Evolutionary conservation across 2,888 invertebrate genomes (phyloP).

Genomic region (Epistrophe grossulariae): DNA sequence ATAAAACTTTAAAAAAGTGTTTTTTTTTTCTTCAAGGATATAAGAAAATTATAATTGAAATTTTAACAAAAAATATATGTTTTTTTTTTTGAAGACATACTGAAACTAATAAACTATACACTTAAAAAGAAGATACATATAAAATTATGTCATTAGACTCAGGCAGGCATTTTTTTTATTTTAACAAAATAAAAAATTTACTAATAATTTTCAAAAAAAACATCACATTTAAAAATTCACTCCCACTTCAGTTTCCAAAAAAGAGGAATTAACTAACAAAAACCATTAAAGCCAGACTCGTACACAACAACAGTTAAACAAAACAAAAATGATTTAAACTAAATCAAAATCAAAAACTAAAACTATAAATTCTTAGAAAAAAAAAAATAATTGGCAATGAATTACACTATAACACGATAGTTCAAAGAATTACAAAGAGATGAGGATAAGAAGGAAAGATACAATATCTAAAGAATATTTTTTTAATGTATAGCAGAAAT

Average conservation of each 20-base stretch:
- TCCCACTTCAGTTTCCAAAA: slow-evolving; percentile 59
- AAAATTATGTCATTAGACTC: slow-evolving; percentile 54
- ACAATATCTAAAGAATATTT: slow-evolving; percentile 65
- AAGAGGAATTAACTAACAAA: slow-evolving; percentile 37
- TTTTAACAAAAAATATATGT: slow-evolving; percentile 19
- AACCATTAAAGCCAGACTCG: slow-evolving; percentile 75
- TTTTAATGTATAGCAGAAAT: slow-evolving; percentile 67
- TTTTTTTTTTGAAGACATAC: slow-evolving; percentile 55
- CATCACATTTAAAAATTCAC: slow-evolving; percentile 70
- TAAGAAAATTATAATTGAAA: slow-evolving; percentile 24
- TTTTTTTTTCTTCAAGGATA: slow-evolving; percentile 53
- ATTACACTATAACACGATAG: slow-evolving; percentile 66
- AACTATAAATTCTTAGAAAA: slow-evolving; percentile 1
- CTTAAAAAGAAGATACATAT: slow-evolving; percentile 60
- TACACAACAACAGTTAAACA: slow-evolving; percentile 71
- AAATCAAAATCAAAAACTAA: not conserved
- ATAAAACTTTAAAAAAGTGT: slow-evolving; percentile 44
- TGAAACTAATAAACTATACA: slow-evolving; percentile 67
- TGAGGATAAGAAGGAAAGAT: slow-evolving; percentile 65
- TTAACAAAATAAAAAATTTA: slow-evolving; percentile 18
- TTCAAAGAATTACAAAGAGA: slow-evolving; percentile 63
- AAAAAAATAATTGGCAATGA: slow-evolving; percentile 65
- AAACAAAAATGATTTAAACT: slow-evolving; percentile 14
- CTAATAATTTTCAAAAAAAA: slow-evolving; percentile 9
- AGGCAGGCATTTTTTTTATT: slow-evolving; percentile 67